Base-by-base conservation (phyloP, 2,797 vertebrate genomes). In the Gorsachius magnificus region DNA sequence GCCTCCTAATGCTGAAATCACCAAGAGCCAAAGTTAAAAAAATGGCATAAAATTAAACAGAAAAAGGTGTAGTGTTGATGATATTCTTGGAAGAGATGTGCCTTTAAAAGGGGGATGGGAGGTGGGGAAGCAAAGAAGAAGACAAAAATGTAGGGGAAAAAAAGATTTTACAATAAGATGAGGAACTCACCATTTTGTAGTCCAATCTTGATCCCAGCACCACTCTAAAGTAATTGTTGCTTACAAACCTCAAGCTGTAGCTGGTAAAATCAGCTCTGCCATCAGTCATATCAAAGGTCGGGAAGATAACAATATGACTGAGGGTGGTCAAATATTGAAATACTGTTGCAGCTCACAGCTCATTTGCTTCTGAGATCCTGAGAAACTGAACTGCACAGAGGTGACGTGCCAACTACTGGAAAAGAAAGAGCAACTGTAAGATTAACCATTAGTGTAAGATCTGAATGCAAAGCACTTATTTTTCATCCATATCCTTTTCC, bases 401-500 rank as follows among this genome's bases (percentile, higher is more conserved):
- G 41, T 74, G 83, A 75, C 12, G 26, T 71, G 76, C 22, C 48
- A 87, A 46, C 20, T 76, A 60, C 64, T 36, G 48, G 51, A 84
- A 95, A 89, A 91, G 74, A 92, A 78, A 72, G 31, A 86, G 7
- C 53, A 92, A 68, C 64, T 90, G 24, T 77, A 87, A 68, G 81
- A 90, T 84, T 83, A 93, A 89, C 31, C 50, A 71, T 68, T 36
- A 80, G 21, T 48, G n/a, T 84, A 70, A 87, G 31, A 65, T 61
- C 29, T 71, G 57, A 93, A 79, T 74, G 20, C 70, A 93, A 92
- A 82, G 56, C 19, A 56, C 48, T 92, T 80, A 41, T 74, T 92
- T 95, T 95, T 89, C 46, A 78, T 91, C 65, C 81, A 78, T 29
- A 35, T 92, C 70, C 43, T 94, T 89, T 53, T 11, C 79, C 80